These are phyloP conservation scores for Centropristis striata DNA, from an alignment of 2,113 vertebrate species.

Conservation along the genomic window DNA sequence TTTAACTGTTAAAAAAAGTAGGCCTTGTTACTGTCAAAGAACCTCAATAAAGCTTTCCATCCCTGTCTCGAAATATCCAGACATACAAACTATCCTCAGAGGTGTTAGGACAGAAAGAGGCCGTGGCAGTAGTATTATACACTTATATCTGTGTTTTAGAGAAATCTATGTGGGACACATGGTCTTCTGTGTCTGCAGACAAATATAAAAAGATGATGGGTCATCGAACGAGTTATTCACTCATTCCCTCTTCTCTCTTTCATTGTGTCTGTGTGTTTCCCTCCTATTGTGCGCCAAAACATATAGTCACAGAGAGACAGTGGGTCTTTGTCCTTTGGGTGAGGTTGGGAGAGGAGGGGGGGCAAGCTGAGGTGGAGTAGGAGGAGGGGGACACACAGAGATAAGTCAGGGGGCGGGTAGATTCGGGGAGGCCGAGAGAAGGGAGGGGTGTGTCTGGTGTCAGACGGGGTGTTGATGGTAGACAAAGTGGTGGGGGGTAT, in stretches of 20 bases:
- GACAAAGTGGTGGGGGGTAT: constrained; percentile 41
- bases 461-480: constrained; percentile 46
- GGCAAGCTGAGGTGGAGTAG: constrained; percentile 41
- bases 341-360: constrained; percentile 50
- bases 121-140: background rate
- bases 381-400: constrained; percentile 39
- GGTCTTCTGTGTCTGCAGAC: constrained; percentile 14
- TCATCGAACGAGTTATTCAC: constrained; percentile 28
- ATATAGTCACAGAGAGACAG: constrained; percentile 65
- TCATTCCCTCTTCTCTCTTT: constrained; percentile 27
- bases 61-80: constrained; percentile 22
- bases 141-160: background rate
- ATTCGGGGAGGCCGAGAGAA: constrained; percentile 8
- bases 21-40: constrained; percentile 46
- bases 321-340: constrained; percentile 77
- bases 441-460: constrained; percentile 62
- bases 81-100: constrained; percentile 4
- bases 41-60: constrained; percentile 56
- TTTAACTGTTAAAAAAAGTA: constrained; percentile 69
- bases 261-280: constrained; percentile 58
- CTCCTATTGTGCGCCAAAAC: constrained; percentile 65
- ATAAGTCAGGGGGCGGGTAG: constrained; percentile 40
- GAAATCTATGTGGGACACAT: background rate
- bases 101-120: background rate
- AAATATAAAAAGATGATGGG: constrained; percentile 15